Conservation (phyloP, 2,113 vertebrate genomes). For the Esox niger region DNA sequence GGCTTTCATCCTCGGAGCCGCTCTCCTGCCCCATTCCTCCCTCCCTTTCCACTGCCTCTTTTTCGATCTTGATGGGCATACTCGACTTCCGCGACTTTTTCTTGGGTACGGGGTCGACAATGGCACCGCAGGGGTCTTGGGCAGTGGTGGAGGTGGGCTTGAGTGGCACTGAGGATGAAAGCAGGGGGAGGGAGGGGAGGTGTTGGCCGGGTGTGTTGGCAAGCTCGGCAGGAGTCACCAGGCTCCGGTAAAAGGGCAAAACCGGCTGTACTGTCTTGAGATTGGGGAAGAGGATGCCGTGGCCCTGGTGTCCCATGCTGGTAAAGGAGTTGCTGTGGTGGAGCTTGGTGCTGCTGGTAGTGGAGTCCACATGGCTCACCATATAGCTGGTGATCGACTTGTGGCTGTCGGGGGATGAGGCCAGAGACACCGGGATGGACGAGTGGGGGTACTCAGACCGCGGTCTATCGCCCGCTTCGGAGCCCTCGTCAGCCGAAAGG, state of each 20-base stretch:
- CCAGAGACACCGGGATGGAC: conserved; percentile 37
- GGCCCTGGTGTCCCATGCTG: conserved; percentile 74
- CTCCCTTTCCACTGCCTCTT: conserved; percentile 74
- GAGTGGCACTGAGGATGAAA: conserved; percentile 86
- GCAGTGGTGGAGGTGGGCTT: conserved; percentile 68
- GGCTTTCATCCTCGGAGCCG: conserved; percentile 79
- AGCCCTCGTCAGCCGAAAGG: conserved; percentile 69
- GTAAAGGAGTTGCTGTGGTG: conserved; percentile 68
- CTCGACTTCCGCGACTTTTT: conserved; percentile 99
- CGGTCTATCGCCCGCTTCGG: conserved; percentile 66
- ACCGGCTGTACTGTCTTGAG: conserved; percentile 96
- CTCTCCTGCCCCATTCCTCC: conserved; percentile 69
- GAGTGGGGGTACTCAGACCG: conserved; percentile 69
- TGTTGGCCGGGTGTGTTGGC: conserved; percentile 86
- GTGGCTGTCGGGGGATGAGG: conserved; percentile 64
- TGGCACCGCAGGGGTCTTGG: conserved; percentile 62
- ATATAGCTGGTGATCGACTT: conserved; percentile 77
- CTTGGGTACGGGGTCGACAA: conserved; percentile 81
- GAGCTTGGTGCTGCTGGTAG: conserved; percentile 72
- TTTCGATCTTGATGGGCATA: conserved; percentile 98
- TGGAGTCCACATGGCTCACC: conserved; percentile 71
- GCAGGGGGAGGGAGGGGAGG: conserved; percentile 86
- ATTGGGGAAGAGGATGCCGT: conserved; percentile 88
- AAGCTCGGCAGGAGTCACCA: conserved; percentile 90
- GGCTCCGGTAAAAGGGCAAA: conserved; percentile 91